Evolutionary conservation across 2,888 invertebrate genomes (phyloP), one percentile per base, ranked within the genome.

Genomic region (Phragmatobia fuliginosa): DNA sequence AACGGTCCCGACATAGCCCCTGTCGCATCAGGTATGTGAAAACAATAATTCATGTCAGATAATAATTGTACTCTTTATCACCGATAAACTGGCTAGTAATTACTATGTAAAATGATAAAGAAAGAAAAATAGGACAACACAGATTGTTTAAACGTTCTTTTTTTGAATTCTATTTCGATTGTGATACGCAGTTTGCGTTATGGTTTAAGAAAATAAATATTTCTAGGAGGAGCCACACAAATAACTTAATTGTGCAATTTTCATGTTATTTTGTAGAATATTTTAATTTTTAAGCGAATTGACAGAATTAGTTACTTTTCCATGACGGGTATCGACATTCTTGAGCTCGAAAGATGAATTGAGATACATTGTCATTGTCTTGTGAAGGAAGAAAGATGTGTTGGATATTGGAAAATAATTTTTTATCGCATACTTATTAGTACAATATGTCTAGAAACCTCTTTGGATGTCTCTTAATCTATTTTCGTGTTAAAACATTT

Each of bases 1-100:
- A 96, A 96, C 78, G 96, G 96, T 59, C 96, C 96, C 0, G 94
- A 96, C 81, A 96, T 96, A 79, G 91, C 95, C 72, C 96, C 96
- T 58, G 92, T 96, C 70, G 93, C 93, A 62, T 93, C 96, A 77
- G 92, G 94, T 94, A 80, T 89, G 94, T 92, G 8, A 83, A 73
- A 82, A 81, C 82, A 82, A 80, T 76, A 21, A 78, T 76, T 78
- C 74, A 66, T 58, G 36, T 41, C 49, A 52, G 56, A 78, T 62
- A 49, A 52, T 70, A 64, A 70, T 71, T 74, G 69, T 61, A 66
- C n/a, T 49, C 64, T 38, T 18, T 7, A 61, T 62, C 10, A 28
- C 61, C 38, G n/a, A n/a, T 31, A 41, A 18, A 33, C 1, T 58
- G n/a, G 25, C 18, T 59, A 32, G 14, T 52, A 36, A 56, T 56